These are phyloP conservation scores for Latrodectus elegans DNA, from an alignment of 2,888 invertebrate species.

Conservation along the genomic window DNA sequence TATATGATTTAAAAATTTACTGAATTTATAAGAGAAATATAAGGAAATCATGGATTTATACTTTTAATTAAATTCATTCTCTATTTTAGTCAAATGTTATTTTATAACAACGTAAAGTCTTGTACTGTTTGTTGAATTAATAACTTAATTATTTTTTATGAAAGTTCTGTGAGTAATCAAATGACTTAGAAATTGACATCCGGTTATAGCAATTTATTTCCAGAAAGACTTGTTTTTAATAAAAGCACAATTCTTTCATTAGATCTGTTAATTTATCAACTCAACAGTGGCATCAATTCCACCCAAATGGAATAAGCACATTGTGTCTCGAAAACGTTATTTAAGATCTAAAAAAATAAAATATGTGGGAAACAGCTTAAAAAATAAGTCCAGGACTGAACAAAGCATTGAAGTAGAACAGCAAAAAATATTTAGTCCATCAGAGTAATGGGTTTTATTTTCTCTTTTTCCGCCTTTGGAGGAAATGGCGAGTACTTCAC, in stretches of 20 bases:
- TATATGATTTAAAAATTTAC: no score
- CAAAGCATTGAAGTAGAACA: conserved; percentile 3
- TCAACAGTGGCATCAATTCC: neutral
- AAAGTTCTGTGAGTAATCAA: no score
- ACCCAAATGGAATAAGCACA: neutral
- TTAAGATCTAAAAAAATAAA: neutral
- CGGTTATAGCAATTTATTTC: no score
- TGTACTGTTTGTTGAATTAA: no score
- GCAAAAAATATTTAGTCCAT: conserved; percentile 32
- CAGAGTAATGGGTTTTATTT: conserved; percentile 59
- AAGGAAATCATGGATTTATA: no score
- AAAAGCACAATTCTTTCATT: neutral
- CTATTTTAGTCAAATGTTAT: no score
- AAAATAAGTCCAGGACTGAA: neutral
- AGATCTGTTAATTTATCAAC: neutral
- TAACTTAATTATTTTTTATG: no score
- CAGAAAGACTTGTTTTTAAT: no score
- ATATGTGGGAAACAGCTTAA: neutral
- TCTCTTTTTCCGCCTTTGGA: conserved; percentile 19
- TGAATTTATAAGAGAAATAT: no score
- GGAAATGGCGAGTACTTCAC: conserved; percentile 31
- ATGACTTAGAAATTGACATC: no score
- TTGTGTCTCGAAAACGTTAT: neutral
- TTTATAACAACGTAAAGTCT: no score
- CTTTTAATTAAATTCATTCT: no score